Evolutionary conservation across 1,140 invertebrate genomes (phyloP).

Genomic region (Drosophila miranda): DNA sequence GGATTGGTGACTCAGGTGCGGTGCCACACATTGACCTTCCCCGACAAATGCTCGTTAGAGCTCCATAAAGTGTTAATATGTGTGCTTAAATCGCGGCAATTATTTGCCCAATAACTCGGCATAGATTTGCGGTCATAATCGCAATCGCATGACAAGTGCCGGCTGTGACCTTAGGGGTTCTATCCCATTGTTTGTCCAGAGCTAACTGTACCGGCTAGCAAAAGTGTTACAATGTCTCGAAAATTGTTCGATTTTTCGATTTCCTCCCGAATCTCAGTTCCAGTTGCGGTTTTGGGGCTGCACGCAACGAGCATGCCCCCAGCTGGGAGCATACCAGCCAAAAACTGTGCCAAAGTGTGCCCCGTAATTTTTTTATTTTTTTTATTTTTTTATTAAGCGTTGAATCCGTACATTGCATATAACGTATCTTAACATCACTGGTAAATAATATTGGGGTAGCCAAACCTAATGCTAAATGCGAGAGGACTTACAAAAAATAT

Average conservation of each 20-base stretch:
- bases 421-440: too few relatives aligned
- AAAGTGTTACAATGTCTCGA: constrained; percentile 71
- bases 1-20: constrained; percentile 10
- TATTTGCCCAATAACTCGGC: constrained; percentile 66
- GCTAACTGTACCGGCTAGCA: constrained; percentile 39
- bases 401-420: too few relatives aligned
- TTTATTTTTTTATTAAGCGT: too few relatives aligned
- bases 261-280: constrained; percentile 27
- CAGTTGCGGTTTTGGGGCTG: constrained; percentile 53
- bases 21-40: constrained; percentile 41
- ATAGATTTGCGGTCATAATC: constrained; percentile 57
- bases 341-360: constrained; percentile 37
- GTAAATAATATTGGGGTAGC: too few relatives aligned
- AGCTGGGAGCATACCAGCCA: not conserved
- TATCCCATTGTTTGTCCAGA: constrained; percentile 35
- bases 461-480: too few relatives aligned
- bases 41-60: constrained; percentile 9
- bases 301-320: not conserved
- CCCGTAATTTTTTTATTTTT: too few relatives aligned
- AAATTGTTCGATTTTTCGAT: constrained; percentile 18
- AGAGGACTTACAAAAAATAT: too few relatives aligned
- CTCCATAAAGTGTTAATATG: constrained; percentile 6
- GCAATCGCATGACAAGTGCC: constrained; percentile 56
- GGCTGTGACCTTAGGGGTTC: constrained; percentile 60
- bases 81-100: constrained; percentile 46